phyloP scores from a whole-genome alignment of 2,113 vertebrate genomes.

The Xiphorhynchus elegans region DNA sequence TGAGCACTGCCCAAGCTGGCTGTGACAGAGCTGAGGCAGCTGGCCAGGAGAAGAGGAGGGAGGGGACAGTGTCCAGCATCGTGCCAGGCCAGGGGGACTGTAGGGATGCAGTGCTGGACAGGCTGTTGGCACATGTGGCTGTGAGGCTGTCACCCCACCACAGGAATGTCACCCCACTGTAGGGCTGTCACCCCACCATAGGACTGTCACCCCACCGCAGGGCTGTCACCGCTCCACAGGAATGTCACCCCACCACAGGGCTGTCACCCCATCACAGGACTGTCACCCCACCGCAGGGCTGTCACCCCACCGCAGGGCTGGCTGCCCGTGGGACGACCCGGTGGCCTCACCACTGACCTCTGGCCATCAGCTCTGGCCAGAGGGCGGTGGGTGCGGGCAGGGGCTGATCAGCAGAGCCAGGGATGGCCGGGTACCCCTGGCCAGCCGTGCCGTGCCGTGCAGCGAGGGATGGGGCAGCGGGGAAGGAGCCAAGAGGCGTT shows the following conservation, averaged over 20 bases:
- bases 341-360: rapidly evolving
- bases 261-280: rapidly evolving
- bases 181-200: rapidly evolving
- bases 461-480: not conserved
- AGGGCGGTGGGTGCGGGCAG: not conserved
- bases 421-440: not conserved
- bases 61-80: rapidly evolving
- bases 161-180: rapidly evolving
- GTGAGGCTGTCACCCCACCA: rapidly evolving
- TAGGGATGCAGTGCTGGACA: not conserved
- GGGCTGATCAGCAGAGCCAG: not conserved
- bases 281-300: not conserved
- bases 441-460: rapidly evolving
- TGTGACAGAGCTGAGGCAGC: rapidly evolving
- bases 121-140: rapidly evolving
- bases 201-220: not conserved
- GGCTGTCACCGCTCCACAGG: not conserved
- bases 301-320: not conserved
- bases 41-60: not conserved
- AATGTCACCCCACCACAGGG: rapidly evolving
- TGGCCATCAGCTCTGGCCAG: rapidly evolving
- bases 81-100: rapidly evolving
- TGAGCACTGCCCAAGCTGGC: rapidly evolving
- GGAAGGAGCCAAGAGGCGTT: slow-evolving; percentile 48
- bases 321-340: not conserved